A percentile compares a stretch with the other conserved stretches of the same genome.
phyloP scores from a whole-genome alignment of 2,797 vertebrate species.

The Chiloscyllium punctatum region DNA sequence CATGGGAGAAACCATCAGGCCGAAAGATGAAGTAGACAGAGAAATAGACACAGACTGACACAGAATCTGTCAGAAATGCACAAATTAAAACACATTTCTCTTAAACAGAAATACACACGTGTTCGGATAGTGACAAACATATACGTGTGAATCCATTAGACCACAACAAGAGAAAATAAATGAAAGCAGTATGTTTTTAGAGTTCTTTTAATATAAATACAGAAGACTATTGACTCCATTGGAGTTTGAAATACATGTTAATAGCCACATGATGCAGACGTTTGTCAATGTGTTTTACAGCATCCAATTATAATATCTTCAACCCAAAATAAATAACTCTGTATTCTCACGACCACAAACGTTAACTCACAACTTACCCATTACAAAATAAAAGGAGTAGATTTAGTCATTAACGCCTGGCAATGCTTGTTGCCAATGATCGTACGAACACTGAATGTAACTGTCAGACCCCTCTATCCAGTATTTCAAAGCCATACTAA shows the following conservation, averaged over 20 bases:
- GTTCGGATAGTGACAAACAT: neutral
- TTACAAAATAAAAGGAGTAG: neutral
- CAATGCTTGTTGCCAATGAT: neutral
- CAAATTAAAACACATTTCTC: too few species aligned
- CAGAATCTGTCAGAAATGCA: neutral
- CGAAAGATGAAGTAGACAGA: neutral
- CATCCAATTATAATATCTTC: neutral
- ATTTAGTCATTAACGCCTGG: neutral
- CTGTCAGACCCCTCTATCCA: neutral
- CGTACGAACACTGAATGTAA: neutral
- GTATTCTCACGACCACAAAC: neutral
- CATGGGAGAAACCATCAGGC: neutral
- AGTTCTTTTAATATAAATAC: conserved; percentile 18
- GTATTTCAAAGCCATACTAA: neutral
- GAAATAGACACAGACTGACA: neutral
- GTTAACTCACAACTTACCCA: neutral
- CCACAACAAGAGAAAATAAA: neutral
- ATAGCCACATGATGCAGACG: neutral
- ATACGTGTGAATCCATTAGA: neutral
- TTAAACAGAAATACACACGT: too few species aligned
- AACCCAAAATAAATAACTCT: conserved; percentile 20
- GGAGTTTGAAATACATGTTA: neutral
- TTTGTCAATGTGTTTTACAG: neutral
- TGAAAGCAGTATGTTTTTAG: neutral
- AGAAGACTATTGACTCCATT: neutral